Conservation (phyloP, 2,888 invertebrate genomes). For the Coelinius sp. region DNA sequence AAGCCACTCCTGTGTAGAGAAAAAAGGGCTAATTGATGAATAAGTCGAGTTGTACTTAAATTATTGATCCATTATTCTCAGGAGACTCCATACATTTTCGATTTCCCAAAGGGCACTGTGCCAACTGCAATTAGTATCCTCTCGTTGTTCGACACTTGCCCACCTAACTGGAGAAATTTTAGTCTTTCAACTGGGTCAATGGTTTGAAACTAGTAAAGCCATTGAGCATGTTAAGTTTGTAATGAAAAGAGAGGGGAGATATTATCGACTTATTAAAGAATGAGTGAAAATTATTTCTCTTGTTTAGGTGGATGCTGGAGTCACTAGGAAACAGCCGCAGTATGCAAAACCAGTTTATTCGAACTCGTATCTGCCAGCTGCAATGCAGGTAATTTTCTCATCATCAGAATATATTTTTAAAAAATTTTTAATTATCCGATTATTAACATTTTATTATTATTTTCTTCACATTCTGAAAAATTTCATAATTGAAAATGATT, state of each 20-base stretch:
- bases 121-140: constrained; percentile 33
- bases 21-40: neutral
- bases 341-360: constrained; percentile 72
- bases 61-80: neutral
- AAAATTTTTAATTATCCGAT: too few species aligned
- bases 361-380: constrained; percentile 78
- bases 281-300: neutral
- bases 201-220: constrained; percentile 22
- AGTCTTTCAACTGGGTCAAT: constrained; percentile 33
- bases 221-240: neutral
- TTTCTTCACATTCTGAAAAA: too few species aligned
- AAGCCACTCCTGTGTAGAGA: neutral
- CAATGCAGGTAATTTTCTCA: constrained; percentile 74
- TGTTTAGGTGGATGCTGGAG: constrained; percentile 51
- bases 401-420: neutral
- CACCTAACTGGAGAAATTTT: constrained; percentile 14
- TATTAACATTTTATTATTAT: too few species aligned
- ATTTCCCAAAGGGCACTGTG: constrained; percentile 34
- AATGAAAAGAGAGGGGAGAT: neutral
- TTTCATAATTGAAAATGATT: too few species aligned
- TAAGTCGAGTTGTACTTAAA: neutral
- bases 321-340: constrained; percentile 58
- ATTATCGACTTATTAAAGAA: neutral
- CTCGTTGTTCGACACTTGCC: constrained; percentile 19
- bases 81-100: constrained; percentile 13